Conservation (phyloP, 1,140 invertebrate genomes). For the Camponotus pennsylvanicus region DNA sequence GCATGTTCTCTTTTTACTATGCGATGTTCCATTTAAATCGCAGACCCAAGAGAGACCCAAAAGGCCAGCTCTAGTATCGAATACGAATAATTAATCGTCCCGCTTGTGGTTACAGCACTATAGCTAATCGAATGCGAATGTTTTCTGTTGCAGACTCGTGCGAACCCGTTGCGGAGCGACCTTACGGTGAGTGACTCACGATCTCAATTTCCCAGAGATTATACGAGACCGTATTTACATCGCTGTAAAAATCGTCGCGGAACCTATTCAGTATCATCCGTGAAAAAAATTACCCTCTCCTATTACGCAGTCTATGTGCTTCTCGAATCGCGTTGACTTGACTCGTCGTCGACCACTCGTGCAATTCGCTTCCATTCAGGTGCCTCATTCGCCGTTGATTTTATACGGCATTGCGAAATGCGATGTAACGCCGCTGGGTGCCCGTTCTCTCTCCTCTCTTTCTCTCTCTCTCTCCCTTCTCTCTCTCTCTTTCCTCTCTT, state of each 20-base stretch:
- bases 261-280: conserved; percentile 64
- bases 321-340: conserved; percentile 57
- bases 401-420: conserved; percentile 69
- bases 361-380: conserved; percentile 66
- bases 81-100: conserved; percentile 54
- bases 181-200: conserved; percentile 81
- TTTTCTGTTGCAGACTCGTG: conserved; percentile 82
- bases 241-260: conserved; percentile 56
- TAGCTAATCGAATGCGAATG: conserved; percentile 47
- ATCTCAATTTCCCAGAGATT: conserved; percentile 66
- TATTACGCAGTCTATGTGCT: conserved; percentile 58
- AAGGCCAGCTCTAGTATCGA: conserved; percentile 15
- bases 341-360: conserved; percentile 32
- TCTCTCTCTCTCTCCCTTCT: conserved; percentile 3
- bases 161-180: conserved; percentile 80
- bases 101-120: conserved; percentile 7
- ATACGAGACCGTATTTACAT: conserved; percentile 49
- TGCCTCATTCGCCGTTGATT: conserved; percentile 54
- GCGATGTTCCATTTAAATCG: conserved; percentile 29
- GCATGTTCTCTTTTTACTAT: not conserved
- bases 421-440: conserved; percentile 66
- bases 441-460: conserved; percentile 32
- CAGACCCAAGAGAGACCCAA: conserved; percentile 4
- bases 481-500: not conserved
- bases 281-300: conserved; percentile 62